These are phyloP conservation scores for Leptoteleia sp. DNA, from an alignment of 1,140 invertebrate genomes.

Conservation along the genomic window DNA sequence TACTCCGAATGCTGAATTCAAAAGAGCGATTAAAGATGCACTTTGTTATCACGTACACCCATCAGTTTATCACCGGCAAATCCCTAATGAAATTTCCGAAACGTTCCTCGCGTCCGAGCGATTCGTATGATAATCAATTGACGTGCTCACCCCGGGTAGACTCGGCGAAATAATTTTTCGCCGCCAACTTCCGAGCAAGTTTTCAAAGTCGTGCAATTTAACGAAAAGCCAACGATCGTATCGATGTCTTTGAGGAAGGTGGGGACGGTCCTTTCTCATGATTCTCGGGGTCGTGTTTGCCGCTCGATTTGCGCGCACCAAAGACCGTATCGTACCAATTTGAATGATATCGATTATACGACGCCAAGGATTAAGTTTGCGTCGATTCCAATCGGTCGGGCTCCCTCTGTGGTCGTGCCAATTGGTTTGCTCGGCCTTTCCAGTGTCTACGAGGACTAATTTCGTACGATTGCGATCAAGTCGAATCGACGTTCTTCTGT, in stretches of 20 bases:
- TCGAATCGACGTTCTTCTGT: slow-evolving; percentile 54
- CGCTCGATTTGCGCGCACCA: slow-evolving; percentile 66
- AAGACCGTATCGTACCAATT: slow-evolving; percentile 68
- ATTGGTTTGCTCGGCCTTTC: slow-evolving; percentile 59
- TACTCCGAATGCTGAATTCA: no score
- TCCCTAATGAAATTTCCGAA: slow-evolving; percentile 30
- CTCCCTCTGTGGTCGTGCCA: slow-evolving; percentile 55
- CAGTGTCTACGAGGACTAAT: slow-evolving; percentile 63
- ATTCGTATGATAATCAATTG: slow-evolving; percentile 59
- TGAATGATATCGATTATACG: slow-evolving; percentile 68
- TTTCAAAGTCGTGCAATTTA: slow-evolving; percentile 58
- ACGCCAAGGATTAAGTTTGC: slow-evolving; percentile 65
- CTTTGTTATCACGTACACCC: slow-evolving; percentile 19
- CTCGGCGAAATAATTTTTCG: slow-evolving; percentile 40
- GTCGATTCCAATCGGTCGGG: slow-evolving; percentile 56
- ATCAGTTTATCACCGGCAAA: slow-evolving; percentile 25
- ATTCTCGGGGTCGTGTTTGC: slow-evolving; percentile 61
- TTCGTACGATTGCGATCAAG: slow-evolving; percentile 60
- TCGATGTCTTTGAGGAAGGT: slow-evolving; percentile 54
- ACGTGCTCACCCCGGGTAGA: slow-evolving; percentile 7
- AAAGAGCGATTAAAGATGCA: no score
- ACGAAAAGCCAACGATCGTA: slow-evolving; percentile 60
- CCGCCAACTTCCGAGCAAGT: slow-evolving; percentile 36
- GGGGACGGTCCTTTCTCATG: slow-evolving; percentile 49
- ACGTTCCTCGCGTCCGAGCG: slow-evolving; percentile 9